A percentile compares a stretch with the other conserved stretches of the same genome.
Evolutionary conservation across 2,113 vertebrate genomes (phyloP).

Genomic region (Okapia johnstoni): DNA sequence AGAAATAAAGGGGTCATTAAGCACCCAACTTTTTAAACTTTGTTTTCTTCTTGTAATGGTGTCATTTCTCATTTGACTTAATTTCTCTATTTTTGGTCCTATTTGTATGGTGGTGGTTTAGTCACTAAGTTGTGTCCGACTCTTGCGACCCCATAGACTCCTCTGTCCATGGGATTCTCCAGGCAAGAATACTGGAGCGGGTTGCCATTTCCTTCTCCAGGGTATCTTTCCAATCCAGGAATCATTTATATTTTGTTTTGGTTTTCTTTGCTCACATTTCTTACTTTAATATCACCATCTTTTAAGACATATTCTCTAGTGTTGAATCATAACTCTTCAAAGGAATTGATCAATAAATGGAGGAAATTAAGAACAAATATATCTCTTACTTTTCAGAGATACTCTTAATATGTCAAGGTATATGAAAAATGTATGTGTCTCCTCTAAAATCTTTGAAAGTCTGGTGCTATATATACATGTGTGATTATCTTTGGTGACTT

Average conservation of each 20-base stretch:
- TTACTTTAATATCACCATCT: not conserved
- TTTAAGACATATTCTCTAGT: not conserved
- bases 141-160: not conserved
- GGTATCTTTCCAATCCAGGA: not conserved
- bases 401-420: not conserved
- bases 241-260: not conserved
- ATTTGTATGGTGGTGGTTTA: not conserved
- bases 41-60: not conserved
- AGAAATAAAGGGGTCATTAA: not conserved
- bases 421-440: not conserved
- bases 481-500: not conserved
- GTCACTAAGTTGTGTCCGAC: not conserved
- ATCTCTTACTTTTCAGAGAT: not conserved
- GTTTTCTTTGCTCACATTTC: not conserved
- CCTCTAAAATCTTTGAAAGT: not conserved
- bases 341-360: not conserved
- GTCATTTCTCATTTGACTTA: not conserved
- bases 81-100: not conserved
- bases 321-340: not conserved
- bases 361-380: not conserved
- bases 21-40: not conserved
- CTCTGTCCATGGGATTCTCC: not conserved
- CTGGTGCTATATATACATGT: not conserved
- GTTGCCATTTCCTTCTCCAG: not conserved
- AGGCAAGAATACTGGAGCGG: not conserved